Evolutionary conservation across 53 echinoderm and acorn worm species (phyloP), one percentile per base, ranked within the genome.

Genomic region (Stichopus horrens): DNA sequence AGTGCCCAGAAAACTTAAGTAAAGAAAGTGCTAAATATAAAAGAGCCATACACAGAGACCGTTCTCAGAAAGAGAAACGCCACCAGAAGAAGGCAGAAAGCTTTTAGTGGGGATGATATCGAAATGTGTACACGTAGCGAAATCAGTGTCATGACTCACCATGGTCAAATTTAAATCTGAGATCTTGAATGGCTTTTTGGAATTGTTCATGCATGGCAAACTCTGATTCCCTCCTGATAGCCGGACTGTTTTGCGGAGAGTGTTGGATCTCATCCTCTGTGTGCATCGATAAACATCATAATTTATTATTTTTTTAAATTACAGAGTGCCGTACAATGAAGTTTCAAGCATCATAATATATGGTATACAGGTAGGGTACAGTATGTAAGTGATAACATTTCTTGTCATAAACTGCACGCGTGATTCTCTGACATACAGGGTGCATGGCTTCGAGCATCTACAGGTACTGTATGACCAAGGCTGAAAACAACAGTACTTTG

Each of bases 261-360:
- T 74, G 58, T 6, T 87, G 55, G 55, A 74, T 87, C 10, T 87
- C 87, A 54, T 87, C 87, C 53, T 87, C 87, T 87, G 87, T 23
- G 68, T 76, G 4, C 77, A 76, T 76, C 14, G 54, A 76, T 76
- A 76, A 71, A 71, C 19, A 71, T 71, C 18, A 71, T 37, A 37
- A 2, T 37, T 37, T 1, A 37, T 37, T 37, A 37, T 37, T 37
- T 37, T 37, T 37, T 37, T 37, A 37, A 37, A 37, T 37, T 37
- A 37, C 37, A 37, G 37, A 37, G 37, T 37, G 2, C 0, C 1
- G 37, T 37, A 37, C 37, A 37, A 37, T 37, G 37, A 37, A 37
- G 37, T 37, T 37, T 2, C 37, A 37, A 37, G 37, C 2, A 37
- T 37, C 37, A 37, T 37, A 37, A 37, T 37, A 37, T 37, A 37